phyloP scores from a whole-genome alignment of 1,140 invertebrate genomes.

The Drosophila nasuta region DNA sequence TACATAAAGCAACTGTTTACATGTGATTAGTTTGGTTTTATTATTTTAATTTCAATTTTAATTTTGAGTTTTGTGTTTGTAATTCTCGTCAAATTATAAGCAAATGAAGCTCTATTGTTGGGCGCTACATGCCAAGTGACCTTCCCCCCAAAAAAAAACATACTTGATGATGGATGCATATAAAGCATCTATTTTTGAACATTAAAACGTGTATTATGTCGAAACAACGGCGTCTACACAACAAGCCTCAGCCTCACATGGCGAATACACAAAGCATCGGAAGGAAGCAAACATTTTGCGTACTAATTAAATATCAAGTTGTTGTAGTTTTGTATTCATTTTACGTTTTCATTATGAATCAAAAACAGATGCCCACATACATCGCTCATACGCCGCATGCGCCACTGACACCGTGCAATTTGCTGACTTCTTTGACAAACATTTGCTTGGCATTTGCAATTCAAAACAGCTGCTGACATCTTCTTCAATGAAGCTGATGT shows the following conservation, averaged over 20 bases:
- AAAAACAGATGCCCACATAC: slow-evolving; percentile 41
- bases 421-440: slow-evolving; percentile 58
- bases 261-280: slow-evolving; percentile 32
- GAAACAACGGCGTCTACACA: slow-evolving; percentile 20
- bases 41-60: slow-evolving; percentile 18
- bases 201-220: slow-evolving; percentile 51
- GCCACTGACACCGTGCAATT: slow-evolving; percentile 30
- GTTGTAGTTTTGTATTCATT: slow-evolving; percentile 18
- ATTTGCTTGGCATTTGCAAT: slow-evolving; percentile 54
- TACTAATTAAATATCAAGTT: slow-evolving; percentile 47
- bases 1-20: slow-evolving; percentile 61
- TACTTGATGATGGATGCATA: slow-evolving; percentile 44
- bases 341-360: slow-evolving; percentile 26
- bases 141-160: slow-evolving; percentile 51
- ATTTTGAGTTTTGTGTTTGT: slow-evolving; percentile 40
- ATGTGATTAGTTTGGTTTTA: slow-evolving; percentile 48
- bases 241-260: not conserved
- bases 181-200: slow-evolving; percentile 49
- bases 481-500: slow-evolving; percentile 42
- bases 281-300: slow-evolving; percentile 62
- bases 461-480: not conserved
- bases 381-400: slow-evolving; percentile 70
- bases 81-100: slow-evolving; percentile 48
- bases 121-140: slow-evolving; percentile 24
- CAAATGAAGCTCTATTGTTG: slow-evolving; percentile 74